Conservation (phyloP, 2,113 vertebrate genomes). For the Cavia aperea region DNA sequence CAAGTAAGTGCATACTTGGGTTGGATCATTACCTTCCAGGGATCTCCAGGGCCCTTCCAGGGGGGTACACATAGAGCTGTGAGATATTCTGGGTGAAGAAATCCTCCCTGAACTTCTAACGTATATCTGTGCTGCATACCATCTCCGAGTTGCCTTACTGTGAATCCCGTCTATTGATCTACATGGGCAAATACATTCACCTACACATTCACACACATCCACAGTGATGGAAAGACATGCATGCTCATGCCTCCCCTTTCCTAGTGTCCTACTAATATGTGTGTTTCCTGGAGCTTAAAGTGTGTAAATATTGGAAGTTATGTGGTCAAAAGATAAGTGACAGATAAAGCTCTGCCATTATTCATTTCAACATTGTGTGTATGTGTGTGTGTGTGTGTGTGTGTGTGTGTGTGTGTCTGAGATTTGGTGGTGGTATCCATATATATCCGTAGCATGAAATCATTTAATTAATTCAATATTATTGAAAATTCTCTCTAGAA, state of each 20-base stretch:
- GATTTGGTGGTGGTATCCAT: neutral
- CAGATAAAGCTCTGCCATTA: conserved; percentile 17
- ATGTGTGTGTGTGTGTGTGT: too few species aligned
- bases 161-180: neutral
- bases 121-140: neutral
- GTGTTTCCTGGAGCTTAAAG: conserved; percentile 44
- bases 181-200: neutral
- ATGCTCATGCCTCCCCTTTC: conserved; percentile 7
- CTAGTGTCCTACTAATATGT: neutral
- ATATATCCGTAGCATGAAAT: conserved; percentile 60
- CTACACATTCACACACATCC: neutral
- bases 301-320: conserved; percentile 52
- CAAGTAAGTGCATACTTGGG: rapidly evolving
- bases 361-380: too few species aligned
- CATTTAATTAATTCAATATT: conserved; percentile 59
- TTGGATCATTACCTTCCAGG: neutral
- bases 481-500: conserved; percentile 63
- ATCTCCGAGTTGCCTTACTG: neutral
- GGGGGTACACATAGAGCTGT: neutral
- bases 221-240: conserved; percentile 4
- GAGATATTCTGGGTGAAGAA: neutral
- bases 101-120: neutral
- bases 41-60: neutral
- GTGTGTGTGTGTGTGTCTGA: too few species aligned
- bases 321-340: conserved; percentile 48